A percentile compares a stretch with the other conserved stretches of the same genome.
phyloP scores from a whole-genome alignment of 2,797 vertebrate genomes.

The Natrix natrix region DNA sequence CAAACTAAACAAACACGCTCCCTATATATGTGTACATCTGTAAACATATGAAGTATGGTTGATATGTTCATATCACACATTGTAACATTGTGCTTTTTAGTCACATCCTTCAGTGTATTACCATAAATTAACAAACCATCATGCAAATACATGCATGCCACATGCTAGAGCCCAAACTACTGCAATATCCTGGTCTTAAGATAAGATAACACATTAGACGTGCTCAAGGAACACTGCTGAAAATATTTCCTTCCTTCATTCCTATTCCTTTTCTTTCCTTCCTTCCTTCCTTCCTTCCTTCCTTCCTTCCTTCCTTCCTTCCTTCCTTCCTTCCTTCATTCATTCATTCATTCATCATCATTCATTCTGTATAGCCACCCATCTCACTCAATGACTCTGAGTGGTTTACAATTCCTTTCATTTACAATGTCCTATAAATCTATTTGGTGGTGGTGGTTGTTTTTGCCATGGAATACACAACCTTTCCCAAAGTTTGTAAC shows the following conservation, averaged over 20 bases:
- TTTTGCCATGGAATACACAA: not conserved
- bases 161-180: too few relatives aligned
- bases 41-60: not conserved
- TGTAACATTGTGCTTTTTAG: not conserved
- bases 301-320: not conserved
- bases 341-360: not conserved
- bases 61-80: too few relatives aligned
- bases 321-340: fast-evolving
- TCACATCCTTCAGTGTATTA: not conserved
- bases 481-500: not conserved
- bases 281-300: too few relatives aligned
- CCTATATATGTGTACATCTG: not conserved
- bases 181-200: not conserved
- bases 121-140: not conserved
- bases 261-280: not conserved
- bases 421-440: not conserved
- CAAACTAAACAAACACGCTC: not conserved
- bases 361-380: not conserved
- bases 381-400: not conserved
- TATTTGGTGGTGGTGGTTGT: not conserved
- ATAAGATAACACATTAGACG: not conserved
- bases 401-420: not conserved
- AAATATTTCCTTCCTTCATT: not conserved
- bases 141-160: not conserved
- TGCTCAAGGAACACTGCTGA: not conserved